Percentiles rank a stretch among this genome's conserved stretches.
Conservation (phyloP, 2,797 vertebrate genomes). For the Glossophaga mutica region DNA sequence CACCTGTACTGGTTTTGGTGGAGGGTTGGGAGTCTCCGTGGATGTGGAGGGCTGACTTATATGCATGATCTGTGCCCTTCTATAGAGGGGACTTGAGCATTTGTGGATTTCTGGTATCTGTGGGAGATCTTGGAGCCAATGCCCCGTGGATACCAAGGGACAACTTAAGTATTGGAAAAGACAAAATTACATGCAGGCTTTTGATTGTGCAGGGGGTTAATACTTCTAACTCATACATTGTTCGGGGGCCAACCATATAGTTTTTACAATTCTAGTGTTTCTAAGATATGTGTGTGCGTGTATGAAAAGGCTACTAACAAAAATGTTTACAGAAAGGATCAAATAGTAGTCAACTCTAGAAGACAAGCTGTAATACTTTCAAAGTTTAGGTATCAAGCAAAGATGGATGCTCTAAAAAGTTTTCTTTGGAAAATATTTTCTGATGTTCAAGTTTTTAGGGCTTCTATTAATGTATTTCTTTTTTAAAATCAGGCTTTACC, state of each 20-base stretch:
- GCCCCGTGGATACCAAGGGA: not conserved
- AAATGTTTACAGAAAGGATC: not conserved
- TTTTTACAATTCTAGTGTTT: conserved; percentile 10
- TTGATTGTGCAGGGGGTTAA: not conserved
- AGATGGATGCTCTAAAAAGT: not conserved
- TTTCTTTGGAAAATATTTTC: conserved; percentile 27
- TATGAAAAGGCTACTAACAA: not conserved
- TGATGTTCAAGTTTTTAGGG: not conserved
- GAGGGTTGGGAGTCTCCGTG: not conserved
- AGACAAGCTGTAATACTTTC: not conserved
- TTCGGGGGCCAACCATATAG: not conserved
- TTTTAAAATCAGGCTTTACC: conserved; percentile 18
- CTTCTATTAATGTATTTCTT: not conserved
- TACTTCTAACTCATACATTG: not conserved
- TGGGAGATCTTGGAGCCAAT: not conserved
- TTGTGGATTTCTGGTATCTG: not conserved
- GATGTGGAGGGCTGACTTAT: not conserved
- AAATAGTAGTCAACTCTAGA: not conserved
- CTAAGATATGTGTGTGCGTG: not conserved
- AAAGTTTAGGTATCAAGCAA: conserved; percentile 30
- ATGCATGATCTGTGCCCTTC: not conserved
- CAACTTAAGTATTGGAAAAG: not conserved
- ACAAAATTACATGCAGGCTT: not conserved
- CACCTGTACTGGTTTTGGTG: not conserved
- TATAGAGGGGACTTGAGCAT: not conserved